Percentiles rank a stretch among this genome's conserved stretches.
These are phyloP conservation scores for Rhagoletis zephyria DNA, from an alignment of 1,140 invertebrate genomes.

Conservation along the genomic window DNA sequence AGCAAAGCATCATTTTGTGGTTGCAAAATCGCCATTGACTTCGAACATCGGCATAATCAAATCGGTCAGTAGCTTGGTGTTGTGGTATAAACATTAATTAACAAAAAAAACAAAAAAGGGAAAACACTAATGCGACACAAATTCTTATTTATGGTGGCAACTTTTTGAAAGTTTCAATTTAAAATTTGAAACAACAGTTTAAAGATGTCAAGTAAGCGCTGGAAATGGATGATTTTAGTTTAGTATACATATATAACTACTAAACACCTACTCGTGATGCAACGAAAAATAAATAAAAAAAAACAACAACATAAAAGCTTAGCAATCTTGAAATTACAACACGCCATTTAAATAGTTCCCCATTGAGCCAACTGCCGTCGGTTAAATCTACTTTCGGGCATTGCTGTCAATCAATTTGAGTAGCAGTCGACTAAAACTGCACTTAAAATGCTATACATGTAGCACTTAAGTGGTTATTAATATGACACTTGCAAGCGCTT, in stretches of 20 bases:
- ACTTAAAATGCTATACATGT: conserved; percentile 45
- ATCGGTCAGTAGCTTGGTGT: neutral
- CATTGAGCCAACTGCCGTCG: neutral
- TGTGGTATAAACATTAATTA: conserved; percentile 35
- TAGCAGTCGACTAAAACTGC: neutral
- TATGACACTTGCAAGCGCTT: conserved; percentile 22
- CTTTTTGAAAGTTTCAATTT: no score
- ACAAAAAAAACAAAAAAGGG: no score
- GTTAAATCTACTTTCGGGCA: neutral
- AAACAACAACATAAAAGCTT: neutral
- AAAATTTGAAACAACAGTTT: no score
- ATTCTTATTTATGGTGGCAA: no score
- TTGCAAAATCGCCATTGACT: neutral
- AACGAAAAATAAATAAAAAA: neutral
- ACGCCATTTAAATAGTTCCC: neutral
- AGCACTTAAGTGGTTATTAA: conserved; percentile 51
- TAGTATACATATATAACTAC: neutral
- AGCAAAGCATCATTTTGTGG: conserved; percentile 33
- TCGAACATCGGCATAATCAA: conserved; percentile 26
- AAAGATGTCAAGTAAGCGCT: no score
- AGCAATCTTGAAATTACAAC: no score
- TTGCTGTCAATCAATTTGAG: conserved; percentile 29
- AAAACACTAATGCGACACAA: no score
- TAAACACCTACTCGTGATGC: neutral
- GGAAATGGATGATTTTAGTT: no score